These are phyloP conservation scores for Lophius piscatorius DNA, from an alignment of 2,113 vertebrate genomes.

Conservation along the genomic window DNA sequence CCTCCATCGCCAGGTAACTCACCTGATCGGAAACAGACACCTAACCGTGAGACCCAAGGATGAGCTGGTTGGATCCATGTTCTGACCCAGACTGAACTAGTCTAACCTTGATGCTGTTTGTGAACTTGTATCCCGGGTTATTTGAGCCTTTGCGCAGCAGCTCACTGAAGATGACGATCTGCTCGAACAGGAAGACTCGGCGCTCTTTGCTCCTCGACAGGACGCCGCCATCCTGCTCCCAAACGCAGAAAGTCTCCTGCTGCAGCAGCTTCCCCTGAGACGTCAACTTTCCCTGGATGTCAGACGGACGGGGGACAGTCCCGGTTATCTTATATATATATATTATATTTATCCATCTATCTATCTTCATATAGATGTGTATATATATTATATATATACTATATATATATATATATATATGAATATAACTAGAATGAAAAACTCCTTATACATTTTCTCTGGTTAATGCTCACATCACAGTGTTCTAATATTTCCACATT, in stretches of 20 bases:
- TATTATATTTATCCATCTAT: too few species aligned
- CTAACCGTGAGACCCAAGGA: not conserved
- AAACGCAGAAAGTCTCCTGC: slow-evolving; percentile 97
- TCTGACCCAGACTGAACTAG: fast-evolving
- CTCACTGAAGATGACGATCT: slow-evolving; percentile 97
- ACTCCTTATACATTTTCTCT: too few species aligned
- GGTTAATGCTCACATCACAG: too few species aligned
- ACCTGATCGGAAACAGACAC: slow-evolving; percentile 79
- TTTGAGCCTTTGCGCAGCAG: slow-evolving; percentile 93
- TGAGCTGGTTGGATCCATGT: not conserved
- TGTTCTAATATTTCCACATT: too few species aligned
- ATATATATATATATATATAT: too few species aligned
- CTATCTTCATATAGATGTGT: too few species aligned
- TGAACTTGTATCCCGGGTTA: slow-evolving; percentile 96
- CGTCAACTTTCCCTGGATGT: slow-evolving; percentile 90
- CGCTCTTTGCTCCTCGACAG: slow-evolving; percentile 95
- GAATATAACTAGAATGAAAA: too few species aligned
- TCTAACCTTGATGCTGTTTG: slow-evolving; percentile 94
- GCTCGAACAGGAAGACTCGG: slow-evolving; percentile 97
- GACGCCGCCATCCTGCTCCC: slow-evolving; percentile 91
- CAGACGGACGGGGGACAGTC: not conserved
- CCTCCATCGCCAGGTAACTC: slow-evolving; percentile 93
- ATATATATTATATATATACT: too few species aligned
- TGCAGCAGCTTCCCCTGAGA: slow-evolving; percentile 97
- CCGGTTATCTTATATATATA: too few species aligned